Evolutionary conservation across 2,888 invertebrate genomes (phyloP).

Genomic region (Anthophora plumipes): DNA sequence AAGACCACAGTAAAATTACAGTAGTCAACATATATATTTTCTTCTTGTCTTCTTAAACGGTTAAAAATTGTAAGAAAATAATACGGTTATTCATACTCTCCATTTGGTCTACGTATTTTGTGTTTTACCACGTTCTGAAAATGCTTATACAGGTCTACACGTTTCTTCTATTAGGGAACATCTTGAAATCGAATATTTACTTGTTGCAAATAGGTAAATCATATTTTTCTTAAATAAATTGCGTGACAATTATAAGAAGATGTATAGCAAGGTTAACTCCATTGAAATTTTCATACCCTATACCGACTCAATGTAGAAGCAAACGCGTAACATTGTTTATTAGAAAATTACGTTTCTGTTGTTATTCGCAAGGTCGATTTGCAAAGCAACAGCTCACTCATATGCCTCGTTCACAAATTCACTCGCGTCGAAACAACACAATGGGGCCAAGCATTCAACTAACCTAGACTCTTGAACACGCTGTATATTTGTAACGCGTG

Average conservation of each 20-base stretch:
- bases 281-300: constrained; percentile 42
- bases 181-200: neutral
- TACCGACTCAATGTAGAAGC: constrained; percentile 1
- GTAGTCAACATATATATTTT: neutral
- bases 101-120: neutral
- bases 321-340: constrained; percentile 41
- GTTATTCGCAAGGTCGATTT: constrained; percentile 46
- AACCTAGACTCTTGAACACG: constrained; percentile 52
- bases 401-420: constrained; percentile 38
- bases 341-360: constrained; percentile 44
- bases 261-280: constrained; percentile 22
- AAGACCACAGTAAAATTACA: neutral
- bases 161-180: neutral
- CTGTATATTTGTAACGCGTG: constrained; percentile 47
- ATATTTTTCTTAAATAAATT: constrained; percentile 35
- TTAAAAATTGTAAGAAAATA: constrained; percentile 6
- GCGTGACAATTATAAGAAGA: neutral
- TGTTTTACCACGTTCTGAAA: neutral
- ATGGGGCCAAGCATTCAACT: constrained; percentile 46
- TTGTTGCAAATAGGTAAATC: constrained; percentile 22
- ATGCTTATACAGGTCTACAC: neutral
- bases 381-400: constrained; percentile 38
- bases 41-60: neutral
- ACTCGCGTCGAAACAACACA: constrained; percentile 43
- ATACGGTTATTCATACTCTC: neutral